phyloP scores from a whole-genome alignment of 2,888 invertebrate species.

The Cyrtodaria siliqua region DNA sequence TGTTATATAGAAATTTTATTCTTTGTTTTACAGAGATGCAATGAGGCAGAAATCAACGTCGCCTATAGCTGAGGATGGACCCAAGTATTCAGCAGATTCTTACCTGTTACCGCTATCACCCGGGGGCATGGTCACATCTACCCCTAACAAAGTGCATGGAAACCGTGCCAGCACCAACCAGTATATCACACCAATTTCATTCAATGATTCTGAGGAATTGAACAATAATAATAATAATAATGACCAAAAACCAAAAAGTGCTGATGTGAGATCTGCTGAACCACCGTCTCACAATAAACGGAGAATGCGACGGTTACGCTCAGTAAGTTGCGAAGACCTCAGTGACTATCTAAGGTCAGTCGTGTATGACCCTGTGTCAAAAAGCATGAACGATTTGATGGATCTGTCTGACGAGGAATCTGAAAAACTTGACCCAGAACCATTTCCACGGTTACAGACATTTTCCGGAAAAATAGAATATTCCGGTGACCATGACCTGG shows the following conservation, averaged over 20 bases:
- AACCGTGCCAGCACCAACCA: slow-evolving; percentile 18
- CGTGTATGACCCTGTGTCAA: slow-evolving; percentile 60
- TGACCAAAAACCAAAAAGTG: background rate
- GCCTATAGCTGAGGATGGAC: slow-evolving; percentile 49
- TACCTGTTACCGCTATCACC: slow-evolving; percentile 40
- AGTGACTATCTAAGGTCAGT: slow-evolving; percentile 72
- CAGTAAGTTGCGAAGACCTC: slow-evolving; percentile 79
- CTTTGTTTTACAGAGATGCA: slow-evolving; percentile 38
- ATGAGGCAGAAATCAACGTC: slow-evolving; percentile 52
- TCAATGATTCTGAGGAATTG: slow-evolving; percentile 20
- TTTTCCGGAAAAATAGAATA: slow-evolving; percentile 72
- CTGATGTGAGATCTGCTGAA: slow-evolving; percentile 1
- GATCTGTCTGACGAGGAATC: slow-evolving; percentile 24
- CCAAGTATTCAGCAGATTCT: slow-evolving; percentile 24
- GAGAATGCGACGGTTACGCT: slow-evolving; percentile 58
- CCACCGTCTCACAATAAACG: slow-evolving; percentile 18
- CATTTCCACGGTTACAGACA: slow-evolving; percentile 75
- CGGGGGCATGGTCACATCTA: slow-evolving; percentile 36
- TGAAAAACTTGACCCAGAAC: slow-evolving; percentile 66
- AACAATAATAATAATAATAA: background rate
- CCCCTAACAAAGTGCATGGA: slow-evolving; percentile 27
- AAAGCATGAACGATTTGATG: slow-evolving; percentile 45
- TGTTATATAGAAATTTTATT: background rate
- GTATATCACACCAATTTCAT: slow-evolving; percentile 55
- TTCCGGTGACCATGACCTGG: slow-evolving; percentile 29